Base-by-base conservation (phyloP, 2,797 vertebrate genomes). In the Acridotheres tristis region DNA sequence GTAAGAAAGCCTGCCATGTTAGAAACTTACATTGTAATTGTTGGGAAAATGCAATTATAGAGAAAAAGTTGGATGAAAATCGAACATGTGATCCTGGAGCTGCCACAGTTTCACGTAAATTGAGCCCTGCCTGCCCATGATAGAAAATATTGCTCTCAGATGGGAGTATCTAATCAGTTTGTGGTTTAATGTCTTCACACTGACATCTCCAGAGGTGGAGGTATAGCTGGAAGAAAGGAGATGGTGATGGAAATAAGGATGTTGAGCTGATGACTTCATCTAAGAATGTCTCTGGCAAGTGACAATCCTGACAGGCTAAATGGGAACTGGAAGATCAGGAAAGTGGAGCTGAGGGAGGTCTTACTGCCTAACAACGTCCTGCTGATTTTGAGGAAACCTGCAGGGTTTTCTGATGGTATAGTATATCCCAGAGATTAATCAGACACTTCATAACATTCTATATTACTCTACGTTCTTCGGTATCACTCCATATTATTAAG, bases 81-180 rank as follows among this genome's bases (percentile, higher is more conserved):
- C 7, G 51, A 90, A 21, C 9, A 6, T 48, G 5, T 55, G 47
- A 62, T 65, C 22, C 62, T 90, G 53, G 42, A 81, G 25, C 38
- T 87, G 55, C 36, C 43, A 81, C 27, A 43, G 10, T 85, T 86
- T 85, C n/a, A 59, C 20, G 11, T 51, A 47, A 86, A 75, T 65
- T 62, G 13, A 36, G 11, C 40, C 6, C 2, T 86, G n/a, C 8
- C 32, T 62, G 48, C 42, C 18, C 38, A 11, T 23, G 16, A 17
- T 32, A 61, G 40, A 27, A 76, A 84, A 73, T 69, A 16, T 0
- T 84, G 25, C 32, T 76, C 57, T 93, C 63, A 69, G 51, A 55
- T 2, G 17, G 50, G 38, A 12, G 14, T 50, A 17, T 58, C 29
- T 75, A 26, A 72, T 45, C 0, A 0, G 7, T 51, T 75, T 78